Percentiles rank a stretch among this genome's conserved stretches.
These are phyloP conservation scores for Drosophila azteca DNA, from an alignment of 1,140 invertebrate genomes.

Conservation along the genomic window DNA sequence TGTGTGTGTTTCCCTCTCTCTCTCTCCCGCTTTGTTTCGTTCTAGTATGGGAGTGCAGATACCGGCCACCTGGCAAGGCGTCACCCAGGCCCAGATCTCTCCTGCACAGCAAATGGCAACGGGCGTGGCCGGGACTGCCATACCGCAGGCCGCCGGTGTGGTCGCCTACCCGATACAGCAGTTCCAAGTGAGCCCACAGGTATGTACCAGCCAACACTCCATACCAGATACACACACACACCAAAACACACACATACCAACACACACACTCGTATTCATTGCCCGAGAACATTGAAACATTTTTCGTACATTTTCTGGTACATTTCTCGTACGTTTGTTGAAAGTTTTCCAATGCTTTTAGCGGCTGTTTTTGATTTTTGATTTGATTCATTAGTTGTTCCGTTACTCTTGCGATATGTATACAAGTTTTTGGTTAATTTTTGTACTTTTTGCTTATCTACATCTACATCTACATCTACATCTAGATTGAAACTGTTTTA, in stretches of 20 bases:
- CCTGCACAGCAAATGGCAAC: constrained; percentile 85
- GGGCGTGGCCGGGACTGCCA: constrained; percentile 84
- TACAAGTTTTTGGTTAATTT: too few relatives aligned
- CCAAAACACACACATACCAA: constrained; percentile 16
- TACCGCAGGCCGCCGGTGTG: constrained; percentile 88
- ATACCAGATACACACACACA: constrained; percentile 1
- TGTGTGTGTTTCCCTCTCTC: constrained; percentile 10
- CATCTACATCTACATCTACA: too few relatives aligned
- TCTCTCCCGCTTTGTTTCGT: constrained; percentile 32
- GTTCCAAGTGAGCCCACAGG: constrained; percentile 89
- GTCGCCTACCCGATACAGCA: constrained; percentile 93
- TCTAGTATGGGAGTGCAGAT: constrained; percentile 91
- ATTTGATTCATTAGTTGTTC: constrained; percentile 16
- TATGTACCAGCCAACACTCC: constrained; percentile 50
- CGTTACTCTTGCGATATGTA: too few relatives aligned
- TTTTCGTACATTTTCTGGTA: constrained; percentile 50
- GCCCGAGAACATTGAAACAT: constrained; percentile 57
- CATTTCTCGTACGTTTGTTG: constrained; percentile 62
- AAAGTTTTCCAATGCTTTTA: constrained; percentile 69
- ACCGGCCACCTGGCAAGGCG: constrained; percentile 87
- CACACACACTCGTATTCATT: constrained; percentile 25
- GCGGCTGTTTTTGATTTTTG: constrained; percentile 6
- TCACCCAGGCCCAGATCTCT: constrained; percentile 86
- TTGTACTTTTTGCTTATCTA: too few relatives aligned
- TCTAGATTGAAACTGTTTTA: constrained; percentile 18